A percentile compares a stretch with the other conserved stretches of the same genome.
Conservation (phyloP, 1,140 invertebrate species). For the Caerostris extrusa region DNA sequence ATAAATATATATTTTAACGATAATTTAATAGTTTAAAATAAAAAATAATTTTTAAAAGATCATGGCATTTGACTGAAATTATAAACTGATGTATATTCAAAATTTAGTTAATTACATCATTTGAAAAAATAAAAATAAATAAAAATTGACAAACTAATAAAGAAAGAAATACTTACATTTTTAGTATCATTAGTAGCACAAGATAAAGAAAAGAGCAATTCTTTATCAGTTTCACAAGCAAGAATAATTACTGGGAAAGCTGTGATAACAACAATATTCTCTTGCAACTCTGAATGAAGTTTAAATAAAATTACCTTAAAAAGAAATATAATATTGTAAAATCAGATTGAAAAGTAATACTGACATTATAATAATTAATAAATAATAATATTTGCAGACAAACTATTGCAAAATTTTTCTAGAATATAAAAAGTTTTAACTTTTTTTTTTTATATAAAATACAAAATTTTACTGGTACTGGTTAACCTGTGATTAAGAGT, state of each 20-base stretch:
- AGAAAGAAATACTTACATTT: slow-evolving; percentile 38
- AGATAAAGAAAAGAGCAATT: slow-evolving; percentile 28
- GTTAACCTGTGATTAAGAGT: too few relatives aligned
- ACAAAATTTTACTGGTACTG: too few relatives aligned
- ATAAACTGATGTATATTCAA: too few relatives aligned
- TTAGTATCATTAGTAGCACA: neutral
- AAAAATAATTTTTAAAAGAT: too few relatives aligned
- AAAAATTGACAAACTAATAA: neutral
- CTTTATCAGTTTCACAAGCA: neutral
- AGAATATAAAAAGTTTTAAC: neutral
- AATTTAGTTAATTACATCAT: too few relatives aligned
- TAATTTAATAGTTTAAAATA: too few relatives aligned
- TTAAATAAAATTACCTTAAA: slow-evolving; percentile 63
- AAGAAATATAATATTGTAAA: neutral
- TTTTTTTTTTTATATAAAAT: neutral
- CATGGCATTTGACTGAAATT: too few relatives aligned
- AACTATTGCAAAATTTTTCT: neutral
- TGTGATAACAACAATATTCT: slow-evolving; percentile 66
- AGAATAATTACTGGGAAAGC: slow-evolving; percentile 51
- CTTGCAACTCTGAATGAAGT: slow-evolving; percentile 60
- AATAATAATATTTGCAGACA: neutral
- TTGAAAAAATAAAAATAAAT: too few relatives aligned
- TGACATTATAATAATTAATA: neutral
- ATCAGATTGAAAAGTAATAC: neutral
- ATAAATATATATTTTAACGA: too few relatives aligned